Evolutionary conservation across 2,113 vertebrate species (phyloP).

Genomic region (Symphodus melops): DNA sequence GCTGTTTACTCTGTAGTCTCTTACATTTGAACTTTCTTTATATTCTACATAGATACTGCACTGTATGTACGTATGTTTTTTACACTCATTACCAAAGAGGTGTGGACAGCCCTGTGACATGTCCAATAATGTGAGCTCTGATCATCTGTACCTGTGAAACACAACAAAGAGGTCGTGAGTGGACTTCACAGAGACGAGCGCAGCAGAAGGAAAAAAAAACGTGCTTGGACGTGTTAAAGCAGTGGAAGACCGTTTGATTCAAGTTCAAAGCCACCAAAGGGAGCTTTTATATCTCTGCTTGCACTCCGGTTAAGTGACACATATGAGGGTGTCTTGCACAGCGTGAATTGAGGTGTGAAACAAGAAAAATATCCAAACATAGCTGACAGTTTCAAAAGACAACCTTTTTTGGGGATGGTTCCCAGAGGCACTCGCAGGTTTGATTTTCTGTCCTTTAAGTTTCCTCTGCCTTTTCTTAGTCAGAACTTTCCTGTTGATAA

Average conservation of each 20-base stretch:
- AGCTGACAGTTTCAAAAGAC: conserved; percentile 26
- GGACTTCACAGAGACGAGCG: conserved; percentile 34
- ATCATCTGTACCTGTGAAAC: conserved; percentile 2
- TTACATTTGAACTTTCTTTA: not conserved
- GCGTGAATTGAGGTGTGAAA: conserved; percentile 24
- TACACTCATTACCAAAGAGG: not conserved
- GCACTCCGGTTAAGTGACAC: conserved; percentile 38
- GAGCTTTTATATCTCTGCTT: conserved; percentile 38
- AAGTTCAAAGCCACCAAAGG: conserved; percentile 39
- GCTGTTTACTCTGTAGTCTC: not conserved
- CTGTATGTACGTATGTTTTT: not conserved
- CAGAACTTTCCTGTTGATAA: conserved; percentile 18
- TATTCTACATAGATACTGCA: not conserved
- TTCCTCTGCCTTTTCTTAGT: conserved; percentile 1
- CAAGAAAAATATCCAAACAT: conserved; percentile 29
- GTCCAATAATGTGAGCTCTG: conserved; percentile 27
- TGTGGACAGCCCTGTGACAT: conserved; percentile 3
- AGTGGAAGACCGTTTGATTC: conserved; percentile 40
- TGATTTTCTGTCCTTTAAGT: conserved; percentile 28
- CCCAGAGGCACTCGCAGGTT: conserved; percentile 13
- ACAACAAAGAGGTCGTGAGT: conserved; percentile 3
- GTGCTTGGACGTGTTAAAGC: conserved; percentile 15
- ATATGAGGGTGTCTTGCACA: not conserved
- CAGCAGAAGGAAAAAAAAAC: conserved; percentile 4
- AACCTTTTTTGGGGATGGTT: conserved; percentile 22